These are phyloP conservation scores for Onthophagus sagittarius DNA, from an alignment of 2,888 invertebrate species.

Conservation along the genomic window DNA sequence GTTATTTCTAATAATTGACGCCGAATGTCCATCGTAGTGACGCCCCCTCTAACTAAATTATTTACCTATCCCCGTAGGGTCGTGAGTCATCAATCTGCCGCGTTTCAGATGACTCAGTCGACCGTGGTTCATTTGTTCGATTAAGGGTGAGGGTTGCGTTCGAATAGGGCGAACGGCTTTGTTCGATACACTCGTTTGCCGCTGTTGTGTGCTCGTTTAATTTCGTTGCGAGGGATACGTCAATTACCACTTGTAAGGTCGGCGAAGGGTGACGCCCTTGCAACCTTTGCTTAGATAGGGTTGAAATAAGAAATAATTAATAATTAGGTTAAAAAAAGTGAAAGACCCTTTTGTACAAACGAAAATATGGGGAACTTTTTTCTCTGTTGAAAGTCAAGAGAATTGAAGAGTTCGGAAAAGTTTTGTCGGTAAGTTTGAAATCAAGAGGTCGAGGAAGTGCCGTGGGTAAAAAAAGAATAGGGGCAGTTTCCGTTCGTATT, in stretches of 20 bases:
- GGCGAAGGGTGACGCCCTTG: background rate
- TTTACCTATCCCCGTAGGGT: conserved; percentile 6
- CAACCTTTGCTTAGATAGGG: background rate
- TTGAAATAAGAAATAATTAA: background rate
- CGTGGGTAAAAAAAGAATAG: background rate
- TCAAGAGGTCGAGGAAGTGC: background rate
- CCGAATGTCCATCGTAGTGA: background rate
- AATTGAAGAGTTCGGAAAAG: background rate
- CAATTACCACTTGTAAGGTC: background rate
- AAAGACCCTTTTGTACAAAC: background rate
- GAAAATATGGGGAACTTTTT: no score
- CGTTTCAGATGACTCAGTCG: conserved; percentile 9
- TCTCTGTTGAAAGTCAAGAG: background rate
- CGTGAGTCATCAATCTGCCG: conserved; percentile 11
- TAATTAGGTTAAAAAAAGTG: background rate
- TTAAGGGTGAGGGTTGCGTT: conserved; percentile 2
- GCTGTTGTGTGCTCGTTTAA: background rate
- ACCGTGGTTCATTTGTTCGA: conserved; percentile 6
- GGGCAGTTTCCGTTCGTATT: background rate
- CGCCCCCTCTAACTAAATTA: conserved; percentile 7
- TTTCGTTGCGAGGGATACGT: background rate
- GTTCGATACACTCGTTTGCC: background rate
- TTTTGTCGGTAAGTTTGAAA: background rate
- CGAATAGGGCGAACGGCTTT: background rate
- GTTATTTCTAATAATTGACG: conserved; percentile 1